A percentile compares a stretch with the other conserved stretches of the same genome.
Evolutionary conservation across 2,888 invertebrate species (phyloP).

Genomic region (Mimachlamys varia): DNA sequence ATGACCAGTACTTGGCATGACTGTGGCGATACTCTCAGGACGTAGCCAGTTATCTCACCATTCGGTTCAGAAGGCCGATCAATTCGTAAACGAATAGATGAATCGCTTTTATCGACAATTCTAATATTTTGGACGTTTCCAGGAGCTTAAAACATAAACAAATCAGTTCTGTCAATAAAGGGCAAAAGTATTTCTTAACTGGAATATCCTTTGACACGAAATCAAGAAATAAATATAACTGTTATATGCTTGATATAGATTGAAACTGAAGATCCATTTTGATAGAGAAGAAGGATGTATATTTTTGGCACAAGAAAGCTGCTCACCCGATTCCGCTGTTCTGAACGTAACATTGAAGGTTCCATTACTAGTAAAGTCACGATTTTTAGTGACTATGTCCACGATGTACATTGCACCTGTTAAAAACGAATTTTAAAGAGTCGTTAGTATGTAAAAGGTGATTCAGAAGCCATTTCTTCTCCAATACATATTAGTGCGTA

Average conservation of each 20-base stretch:
- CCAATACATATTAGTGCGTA: too few species aligned
- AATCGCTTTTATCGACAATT: neutral
- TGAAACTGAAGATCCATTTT: too few species aligned
- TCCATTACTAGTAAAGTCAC: neutral
- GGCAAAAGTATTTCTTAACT: too few species aligned
- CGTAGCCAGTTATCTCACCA: neutral
- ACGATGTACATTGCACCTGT: neutral
- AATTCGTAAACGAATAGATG: neutral
- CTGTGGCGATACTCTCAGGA: neutral
- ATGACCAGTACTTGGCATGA: neutral
- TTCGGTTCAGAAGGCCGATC: neutral
- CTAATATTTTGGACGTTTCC: neutral
- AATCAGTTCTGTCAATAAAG: neutral
- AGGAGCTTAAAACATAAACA: neutral
- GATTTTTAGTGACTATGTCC: neutral
- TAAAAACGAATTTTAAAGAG: neutral
- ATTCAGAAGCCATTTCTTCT: too few species aligned
- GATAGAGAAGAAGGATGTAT: too few species aligned
- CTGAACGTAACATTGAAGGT: neutral
- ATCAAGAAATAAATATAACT: too few species aligned
- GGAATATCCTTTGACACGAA: too few species aligned
- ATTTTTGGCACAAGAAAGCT: too few species aligned
- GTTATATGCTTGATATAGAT: too few species aligned
- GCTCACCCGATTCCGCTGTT: neutral
- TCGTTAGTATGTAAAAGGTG: too few species aligned